These are phyloP conservation scores for Micrasema longulum DNA, from an alignment of 1,140 invertebrate species.

Conservation along the genomic window DNA sequence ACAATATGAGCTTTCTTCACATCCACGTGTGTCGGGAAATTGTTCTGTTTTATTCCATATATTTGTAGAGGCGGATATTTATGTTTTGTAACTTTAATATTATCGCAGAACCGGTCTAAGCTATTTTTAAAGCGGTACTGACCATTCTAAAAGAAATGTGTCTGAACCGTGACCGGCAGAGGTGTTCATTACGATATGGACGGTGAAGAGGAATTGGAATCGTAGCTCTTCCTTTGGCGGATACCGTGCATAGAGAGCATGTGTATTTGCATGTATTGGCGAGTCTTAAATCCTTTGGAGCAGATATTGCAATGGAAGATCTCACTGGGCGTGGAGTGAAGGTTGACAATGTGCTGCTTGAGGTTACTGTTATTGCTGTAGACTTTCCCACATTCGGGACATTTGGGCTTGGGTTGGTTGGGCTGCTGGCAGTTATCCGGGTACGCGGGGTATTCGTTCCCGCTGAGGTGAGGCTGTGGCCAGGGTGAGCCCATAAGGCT, in stretches of 20 bases:
- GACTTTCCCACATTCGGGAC: slow-evolving; percentile 76
- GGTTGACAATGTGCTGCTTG: slow-evolving; percentile 80
- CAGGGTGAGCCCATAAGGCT: slow-evolving; percentile 53
- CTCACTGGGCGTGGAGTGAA: slow-evolving; percentile 75
- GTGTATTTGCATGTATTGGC: slow-evolving; percentile 79
- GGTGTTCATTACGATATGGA: slow-evolving; percentile 47
- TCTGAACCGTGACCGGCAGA: background rate
- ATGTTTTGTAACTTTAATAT: too few relatives aligned
- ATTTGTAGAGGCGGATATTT: background rate
- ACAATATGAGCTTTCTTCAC: background rate
- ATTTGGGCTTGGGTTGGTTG: slow-evolving; percentile 69
- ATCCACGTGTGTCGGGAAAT: background rate
- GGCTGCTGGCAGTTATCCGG: slow-evolving; percentile 29
- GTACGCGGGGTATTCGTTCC: slow-evolving; percentile 45
- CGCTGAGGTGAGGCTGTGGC: slow-evolving; percentile 55
- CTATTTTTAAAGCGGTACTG: too few relatives aligned
- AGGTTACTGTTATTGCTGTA: slow-evolving; percentile 77
- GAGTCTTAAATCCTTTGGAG: slow-evolving; percentile 76
- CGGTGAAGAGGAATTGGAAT: slow-evolving; percentile 46
- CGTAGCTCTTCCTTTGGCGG: slow-evolving; percentile 70
- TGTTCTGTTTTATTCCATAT: background rate
- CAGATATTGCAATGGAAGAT: slow-evolving; percentile 75
- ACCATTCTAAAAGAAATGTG: too few relatives aligned
- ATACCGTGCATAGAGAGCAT: slow-evolving; percentile 77
- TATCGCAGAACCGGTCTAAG: too few relatives aligned